These are phyloP conservation scores for Achroia grisella DNA, from an alignment of 1,140 invertebrate species.

Conservation along the genomic window DNA sequence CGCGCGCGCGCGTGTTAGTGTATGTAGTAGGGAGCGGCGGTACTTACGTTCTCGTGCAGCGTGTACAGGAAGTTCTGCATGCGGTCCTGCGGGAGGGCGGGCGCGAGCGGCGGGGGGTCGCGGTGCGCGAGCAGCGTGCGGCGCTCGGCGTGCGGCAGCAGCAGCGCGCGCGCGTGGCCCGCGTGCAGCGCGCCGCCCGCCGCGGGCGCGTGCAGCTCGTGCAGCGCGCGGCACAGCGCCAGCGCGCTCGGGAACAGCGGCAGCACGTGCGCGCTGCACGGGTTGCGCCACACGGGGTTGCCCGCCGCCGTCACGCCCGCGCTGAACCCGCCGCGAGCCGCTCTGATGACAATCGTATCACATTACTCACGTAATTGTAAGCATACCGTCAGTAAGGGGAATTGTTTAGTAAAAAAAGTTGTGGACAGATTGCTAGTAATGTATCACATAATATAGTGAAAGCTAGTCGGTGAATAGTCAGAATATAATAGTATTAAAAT, in stretches of 20 bases:
- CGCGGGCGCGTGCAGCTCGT: conserved; percentile 84
- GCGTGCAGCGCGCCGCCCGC: conserved; percentile 45
- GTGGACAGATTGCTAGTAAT: no score
- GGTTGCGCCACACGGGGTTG: conserved; percentile 88
- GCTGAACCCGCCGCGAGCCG: conserved; percentile 86
- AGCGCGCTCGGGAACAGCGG: conserved; percentile 86
- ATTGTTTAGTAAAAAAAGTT: no score
- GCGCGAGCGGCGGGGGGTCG: conserved; percentile 25
- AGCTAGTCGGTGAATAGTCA: no score
- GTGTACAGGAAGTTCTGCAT: conserved; percentile 84
- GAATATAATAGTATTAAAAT: no score
- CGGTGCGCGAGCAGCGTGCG: conserved; percentile 45
- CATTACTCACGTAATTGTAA: no score
- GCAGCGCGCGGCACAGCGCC: conserved; percentile 82
- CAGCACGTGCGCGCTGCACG: conserved; percentile 86
- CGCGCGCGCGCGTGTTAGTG: no score
- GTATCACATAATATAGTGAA: no score
- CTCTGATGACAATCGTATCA: conserved; percentile 49
- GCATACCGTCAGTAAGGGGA: no score
- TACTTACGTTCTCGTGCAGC: conserved; percentile 50
- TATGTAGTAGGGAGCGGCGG: background rate
- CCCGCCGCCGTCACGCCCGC: conserved; percentile 82
- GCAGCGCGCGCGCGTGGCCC: conserved; percentile 38
- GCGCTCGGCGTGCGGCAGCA: conserved; percentile 39
- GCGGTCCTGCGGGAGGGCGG: conserved; percentile 78